phyloP scores from a whole-genome alignment of 2,113 vertebrate genomes.

The Corythornis cristatus region DNA sequence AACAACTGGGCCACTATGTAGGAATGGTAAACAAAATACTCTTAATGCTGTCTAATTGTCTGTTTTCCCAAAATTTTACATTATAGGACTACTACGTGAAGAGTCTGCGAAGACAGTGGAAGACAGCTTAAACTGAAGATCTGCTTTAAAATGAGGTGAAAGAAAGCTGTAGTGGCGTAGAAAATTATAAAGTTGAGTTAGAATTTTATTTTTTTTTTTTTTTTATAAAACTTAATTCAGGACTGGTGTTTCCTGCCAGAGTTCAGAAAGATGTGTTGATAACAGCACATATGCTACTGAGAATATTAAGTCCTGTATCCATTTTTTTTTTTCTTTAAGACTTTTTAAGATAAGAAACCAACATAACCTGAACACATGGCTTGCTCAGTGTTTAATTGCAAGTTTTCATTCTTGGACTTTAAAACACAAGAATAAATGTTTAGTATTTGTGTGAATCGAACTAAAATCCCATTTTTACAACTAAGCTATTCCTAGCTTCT shows the following conservation, averaged over 20 bases:
- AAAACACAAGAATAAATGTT: slow-evolving; percentile 80
- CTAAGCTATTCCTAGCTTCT: slow-evolving; percentile 80
- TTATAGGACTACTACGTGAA: slow-evolving; percentile 79
- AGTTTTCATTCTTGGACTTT: slow-evolving; percentile 85
- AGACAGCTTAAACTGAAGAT: slow-evolving; percentile 87
- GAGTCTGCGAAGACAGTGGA: slow-evolving; percentile 85
- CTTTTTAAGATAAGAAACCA: slow-evolving; percentile 80
- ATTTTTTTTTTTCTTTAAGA: slow-evolving; percentile 78
- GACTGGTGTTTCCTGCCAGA: slow-evolving; percentile 80
- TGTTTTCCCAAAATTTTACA: slow-evolving; percentile 81
- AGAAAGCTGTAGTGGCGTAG: slow-evolving; percentile 98
- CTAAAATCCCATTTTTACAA: slow-evolving; percentile 84
- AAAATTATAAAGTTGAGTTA: slow-evolving; percentile 86
- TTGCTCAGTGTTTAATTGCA: slow-evolving; percentile 85
- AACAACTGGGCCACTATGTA: slow-evolving; percentile 72
- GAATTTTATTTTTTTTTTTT: slow-evolving; percentile 56
- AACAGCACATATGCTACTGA: slow-evolving; percentile 81
- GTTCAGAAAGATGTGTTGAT: slow-evolving; percentile 79
- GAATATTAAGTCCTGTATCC: slow-evolving; percentile 81
- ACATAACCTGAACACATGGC: slow-evolving; percentile 80
- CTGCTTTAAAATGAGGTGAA: slow-evolving; percentile 99
- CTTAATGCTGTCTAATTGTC: slow-evolving; percentile 75
- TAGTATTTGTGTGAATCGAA: slow-evolving; percentile 82
- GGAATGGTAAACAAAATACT: slow-evolving; percentile 57
- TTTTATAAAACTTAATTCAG: slow-evolving; percentile 80